phyloP scores from a whole-genome alignment of 2,888 invertebrate genomes.

The Tenthredo scrophulariae region DNA sequence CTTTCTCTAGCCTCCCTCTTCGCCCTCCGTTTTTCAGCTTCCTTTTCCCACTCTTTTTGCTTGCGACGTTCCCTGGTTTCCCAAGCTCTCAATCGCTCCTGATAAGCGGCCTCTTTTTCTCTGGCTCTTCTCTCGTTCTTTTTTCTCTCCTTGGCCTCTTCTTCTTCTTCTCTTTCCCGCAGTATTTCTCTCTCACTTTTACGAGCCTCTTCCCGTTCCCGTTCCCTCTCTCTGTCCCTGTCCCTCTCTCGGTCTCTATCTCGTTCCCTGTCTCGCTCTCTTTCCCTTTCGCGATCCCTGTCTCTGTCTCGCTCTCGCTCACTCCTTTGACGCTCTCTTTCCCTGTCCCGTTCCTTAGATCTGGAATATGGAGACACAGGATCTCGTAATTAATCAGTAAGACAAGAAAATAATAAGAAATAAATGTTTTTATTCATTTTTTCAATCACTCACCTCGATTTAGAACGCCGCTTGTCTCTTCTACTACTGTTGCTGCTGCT shows the following conservation, averaged over 20 bases:
- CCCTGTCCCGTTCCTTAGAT: slow-evolving; percentile 70
- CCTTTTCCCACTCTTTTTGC: slow-evolving; percentile 93
- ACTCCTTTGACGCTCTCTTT: slow-evolving; percentile 69
- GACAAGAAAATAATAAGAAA: neutral
- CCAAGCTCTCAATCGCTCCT: slow-evolving; percentile 91
- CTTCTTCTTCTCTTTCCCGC: slow-evolving; percentile 92
- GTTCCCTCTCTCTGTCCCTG: slow-evolving; percentile 78
- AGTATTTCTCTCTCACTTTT: slow-evolving; percentile 83
- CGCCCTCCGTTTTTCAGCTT: slow-evolving; percentile 90
- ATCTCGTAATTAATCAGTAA: neutral
- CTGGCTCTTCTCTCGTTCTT: slow-evolving; percentile 93
- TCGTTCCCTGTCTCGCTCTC: slow-evolving; percentile 72
- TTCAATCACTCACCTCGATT: slow-evolving; percentile 77
- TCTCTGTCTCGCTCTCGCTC: slow-evolving; percentile 71
- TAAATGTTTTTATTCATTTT: neutral
- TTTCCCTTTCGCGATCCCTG: slow-evolving; percentile 65
- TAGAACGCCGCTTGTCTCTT: slow-evolving; percentile 77
- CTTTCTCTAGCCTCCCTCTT: slow-evolving; percentile 92
- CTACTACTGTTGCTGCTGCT: slow-evolving; percentile 73
- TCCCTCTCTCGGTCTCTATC: slow-evolving; percentile 77
- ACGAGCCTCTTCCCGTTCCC: slow-evolving; percentile 80
- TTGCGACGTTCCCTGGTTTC: slow-evolving; percentile 94
- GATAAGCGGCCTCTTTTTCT: slow-evolving; percentile 98
- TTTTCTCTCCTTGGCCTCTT: slow-evolving; percentile 94
- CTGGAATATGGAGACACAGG: slow-evolving; percentile 64